Base-by-base conservation (phyloP, 2,113 vertebrate genomes). In the Ailuropoda melanoleuca region DNA sequence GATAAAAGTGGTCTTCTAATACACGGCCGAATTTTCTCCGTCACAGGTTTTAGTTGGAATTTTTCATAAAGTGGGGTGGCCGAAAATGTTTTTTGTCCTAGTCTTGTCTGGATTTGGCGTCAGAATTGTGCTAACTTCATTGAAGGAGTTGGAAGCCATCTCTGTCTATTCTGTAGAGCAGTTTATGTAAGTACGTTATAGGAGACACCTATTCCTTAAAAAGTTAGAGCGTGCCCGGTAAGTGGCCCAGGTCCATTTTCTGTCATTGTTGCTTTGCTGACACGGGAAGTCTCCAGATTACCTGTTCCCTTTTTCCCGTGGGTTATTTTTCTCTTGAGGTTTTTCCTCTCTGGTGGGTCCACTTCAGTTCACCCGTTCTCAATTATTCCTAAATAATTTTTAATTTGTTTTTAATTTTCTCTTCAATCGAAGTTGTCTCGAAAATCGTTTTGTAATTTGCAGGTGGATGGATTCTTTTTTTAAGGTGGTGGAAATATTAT, bases 371-470 rank as follows among this genome's bases (percentile, higher is more conserved):
- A n/a, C 21, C 80, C 55, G 0, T 60, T 94, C 91, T 55, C 80
- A 53, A 37, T 66, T n/a, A 60, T 48, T 62, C 43, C 24, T 62
- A 83, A 83, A 81, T 29, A 23, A 64, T 37, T 84, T 84, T 81
- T 87, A 15, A 84, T 70, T 91, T 62, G 64, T 62, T 68, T 88
- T 92, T 56, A 50, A 80, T 96, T 94, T 97, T 68, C 96, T 93
- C 77, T 91, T 43, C 6, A 81, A 58, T 43, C 12, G 34, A 31
- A 55, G 72, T 75, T 74, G 81, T 46, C 82, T 46, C 31, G 84
- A 87, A 77, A 88, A 95, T 64, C n/a, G 8, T 31, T 62, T 62
- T 55, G 70, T n/a, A 66, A 74, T 87, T 87, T 83, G 46, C 17
- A 72, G 78, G 80, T 13, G 62, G 62, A 46, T 15, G 26, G 46